phyloP scores from a whole-genome alignment of 2,113 vertebrate species.

The Camelus bactrianus region DNA sequence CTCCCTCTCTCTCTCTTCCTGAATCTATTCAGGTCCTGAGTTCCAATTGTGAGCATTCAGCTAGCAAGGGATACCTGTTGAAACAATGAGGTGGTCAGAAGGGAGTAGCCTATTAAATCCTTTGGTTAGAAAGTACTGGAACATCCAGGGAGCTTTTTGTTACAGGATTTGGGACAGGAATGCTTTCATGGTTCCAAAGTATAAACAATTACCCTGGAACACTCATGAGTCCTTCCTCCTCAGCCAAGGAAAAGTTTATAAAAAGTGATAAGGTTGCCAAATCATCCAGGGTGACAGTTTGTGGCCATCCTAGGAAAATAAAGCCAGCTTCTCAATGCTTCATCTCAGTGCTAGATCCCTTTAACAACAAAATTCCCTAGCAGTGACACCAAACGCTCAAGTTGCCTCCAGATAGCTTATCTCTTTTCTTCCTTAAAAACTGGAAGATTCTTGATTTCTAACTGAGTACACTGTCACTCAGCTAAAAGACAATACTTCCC shows the following conservation, averaged over 20 bases:
- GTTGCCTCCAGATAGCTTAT: not conserved
- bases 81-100: not conserved
- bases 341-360: not conserved
- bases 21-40: not conserved
- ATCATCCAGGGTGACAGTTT: not conserved
- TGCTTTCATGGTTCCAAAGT: not conserved
- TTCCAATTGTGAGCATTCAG: rapidly evolving
- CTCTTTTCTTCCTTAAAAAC: not conserved
- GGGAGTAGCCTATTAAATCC: not conserved
- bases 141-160: not conserved
- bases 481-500: not conserved
- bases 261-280: not conserved
- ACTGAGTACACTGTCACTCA: not conserved
- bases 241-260: not conserved
- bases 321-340: not conserved
- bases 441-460: not conserved
- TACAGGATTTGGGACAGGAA: not conserved
- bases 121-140: not conserved
- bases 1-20: not conserved
- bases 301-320: not conserved
- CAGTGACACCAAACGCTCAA: rapidly evolving
- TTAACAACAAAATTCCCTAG: not conserved
- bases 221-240: not conserved
- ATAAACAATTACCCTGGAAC: not conserved
- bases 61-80: not conserved